These are phyloP conservation scores for Cochlearius cochlearius DNA, from an alignment of 2,113 vertebrate species.

Conservation along the genomic window DNA sequence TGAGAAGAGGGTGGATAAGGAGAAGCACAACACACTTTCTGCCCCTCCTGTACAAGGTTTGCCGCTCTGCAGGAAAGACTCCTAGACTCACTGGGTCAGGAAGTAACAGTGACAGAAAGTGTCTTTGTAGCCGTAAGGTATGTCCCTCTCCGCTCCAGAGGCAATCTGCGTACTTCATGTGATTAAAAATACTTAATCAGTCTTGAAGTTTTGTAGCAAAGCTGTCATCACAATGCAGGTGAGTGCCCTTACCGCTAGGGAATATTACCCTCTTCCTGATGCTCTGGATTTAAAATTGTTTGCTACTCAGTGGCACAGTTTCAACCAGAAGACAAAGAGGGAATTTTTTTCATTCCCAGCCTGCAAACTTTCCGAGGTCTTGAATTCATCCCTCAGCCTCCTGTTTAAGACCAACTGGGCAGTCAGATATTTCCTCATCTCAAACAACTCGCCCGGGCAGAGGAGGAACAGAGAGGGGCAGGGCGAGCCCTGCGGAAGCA, in stretches of 20 bases:
- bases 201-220: conserved; percentile 14
- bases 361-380: background rate
- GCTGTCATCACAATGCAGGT: background rate
- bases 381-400: background rate
- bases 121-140: background rate
- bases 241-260: background rate
- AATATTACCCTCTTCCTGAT: background rate
- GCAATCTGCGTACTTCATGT: background rate
- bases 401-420: too few relatives aligned
- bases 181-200: conserved; percentile 8
- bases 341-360: background rate
- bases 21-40: background rate
- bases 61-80: background rate
- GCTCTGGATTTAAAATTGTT: background rate
- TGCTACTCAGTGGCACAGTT: background rate
- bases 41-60: background rate
- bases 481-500: too few relatives aligned
- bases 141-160: background rate
- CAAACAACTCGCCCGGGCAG: too few relatives aligned
- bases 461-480: too few relatives aligned
- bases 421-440: too few relatives aligned
- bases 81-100: background rate
- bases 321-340: background rate
- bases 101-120: background rate
- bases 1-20: background rate